A percentile compares a stretch with the other conserved stretches of the same genome.
phyloP scores from a whole-genome alignment of 2,888 invertebrate species.

The Drosophila rubida region DNA sequence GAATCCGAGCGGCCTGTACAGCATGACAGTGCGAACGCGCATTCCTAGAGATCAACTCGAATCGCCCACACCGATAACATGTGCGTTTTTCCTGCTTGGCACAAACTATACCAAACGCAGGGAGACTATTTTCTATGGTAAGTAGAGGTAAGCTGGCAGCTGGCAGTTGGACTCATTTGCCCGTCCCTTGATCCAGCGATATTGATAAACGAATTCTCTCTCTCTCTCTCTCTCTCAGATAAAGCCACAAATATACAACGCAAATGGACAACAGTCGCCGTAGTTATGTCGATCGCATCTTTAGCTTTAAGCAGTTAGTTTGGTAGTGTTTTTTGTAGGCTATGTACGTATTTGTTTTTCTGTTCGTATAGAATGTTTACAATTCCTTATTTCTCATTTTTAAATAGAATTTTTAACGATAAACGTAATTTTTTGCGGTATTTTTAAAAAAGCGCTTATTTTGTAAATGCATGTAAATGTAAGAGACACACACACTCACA shows the following conservation, averaged over 20 bases:
- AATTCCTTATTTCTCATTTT: conserved; percentile 68
- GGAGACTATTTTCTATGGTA: conserved; percentile 85
- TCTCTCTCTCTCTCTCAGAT: conserved; percentile 60
- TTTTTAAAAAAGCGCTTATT: conserved; percentile 85
- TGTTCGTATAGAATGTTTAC: conserved; percentile 72
- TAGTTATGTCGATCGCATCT: conserved; percentile 85
- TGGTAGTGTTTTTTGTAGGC: conserved; percentile 76
- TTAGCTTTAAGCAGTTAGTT: conserved; percentile 85
- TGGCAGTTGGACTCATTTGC: background rate
- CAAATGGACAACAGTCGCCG: conserved; percentile 84
- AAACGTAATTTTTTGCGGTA: conserved; percentile 84
- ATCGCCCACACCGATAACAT: conserved; percentile 85
- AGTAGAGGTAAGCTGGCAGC: conserved; percentile 81
- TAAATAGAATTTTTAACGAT: conserved; percentile 83
- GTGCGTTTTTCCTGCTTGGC: conserved; percentile 85
- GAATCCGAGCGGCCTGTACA: conserved; percentile 84
- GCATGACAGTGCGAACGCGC: conserved; percentile 84
- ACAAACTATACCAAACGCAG: conserved; percentile 85
- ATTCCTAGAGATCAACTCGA: conserved; percentile 84
- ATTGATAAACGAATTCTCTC: background rate
- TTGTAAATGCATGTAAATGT: conserved; percentile 85
- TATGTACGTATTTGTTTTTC: conserved; percentile 77
- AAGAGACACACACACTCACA: conserved; percentile 69
- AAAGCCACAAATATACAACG: conserved; percentile 85
- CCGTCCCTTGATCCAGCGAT: background rate